Evolutionary conservation across 1,140 invertebrate species (phyloP).

Genomic region (Pararge aegeria): DNA sequence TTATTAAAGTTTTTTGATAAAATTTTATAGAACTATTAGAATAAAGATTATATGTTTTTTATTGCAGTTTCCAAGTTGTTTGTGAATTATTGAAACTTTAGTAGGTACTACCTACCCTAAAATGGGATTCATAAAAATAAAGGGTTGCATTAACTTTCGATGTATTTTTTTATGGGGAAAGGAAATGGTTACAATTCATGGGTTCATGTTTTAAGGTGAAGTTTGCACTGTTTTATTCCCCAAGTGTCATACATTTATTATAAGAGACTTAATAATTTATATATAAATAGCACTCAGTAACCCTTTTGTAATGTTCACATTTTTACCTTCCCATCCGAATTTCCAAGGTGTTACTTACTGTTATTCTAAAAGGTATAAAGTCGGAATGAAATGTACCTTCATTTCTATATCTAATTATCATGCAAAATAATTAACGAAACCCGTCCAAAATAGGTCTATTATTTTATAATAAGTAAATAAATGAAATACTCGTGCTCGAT

Average conservation of each 20-base stretch:
- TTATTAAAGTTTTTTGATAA: conserved; percentile 2
- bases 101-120: neutral
- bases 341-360: neutral
- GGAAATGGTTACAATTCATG: neutral
- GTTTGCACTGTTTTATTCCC: no score
- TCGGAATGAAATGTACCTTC: neutral
- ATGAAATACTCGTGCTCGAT: no score
- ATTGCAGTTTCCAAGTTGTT: neutral
- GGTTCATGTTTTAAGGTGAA: no score
- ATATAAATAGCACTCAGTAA: no score
- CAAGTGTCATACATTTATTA: no score
- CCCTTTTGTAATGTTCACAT: neutral
- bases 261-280: no score
- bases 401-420: neutral
- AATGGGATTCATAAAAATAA: neutral
- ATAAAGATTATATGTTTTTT: neutral
- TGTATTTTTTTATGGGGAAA: neutral
- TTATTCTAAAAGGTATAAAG: neutral
- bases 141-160: neutral
- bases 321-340: neutral
- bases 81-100: neutral
- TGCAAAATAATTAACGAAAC: neutral
- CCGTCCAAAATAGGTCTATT: neutral
- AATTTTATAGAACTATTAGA: neutral
- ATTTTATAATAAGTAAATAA: no score